These are phyloP conservation scores for Rhimphoctona megacephalus DNA, from an alignment of 2,888 invertebrate genomes.

Conservation along the genomic window DNA sequence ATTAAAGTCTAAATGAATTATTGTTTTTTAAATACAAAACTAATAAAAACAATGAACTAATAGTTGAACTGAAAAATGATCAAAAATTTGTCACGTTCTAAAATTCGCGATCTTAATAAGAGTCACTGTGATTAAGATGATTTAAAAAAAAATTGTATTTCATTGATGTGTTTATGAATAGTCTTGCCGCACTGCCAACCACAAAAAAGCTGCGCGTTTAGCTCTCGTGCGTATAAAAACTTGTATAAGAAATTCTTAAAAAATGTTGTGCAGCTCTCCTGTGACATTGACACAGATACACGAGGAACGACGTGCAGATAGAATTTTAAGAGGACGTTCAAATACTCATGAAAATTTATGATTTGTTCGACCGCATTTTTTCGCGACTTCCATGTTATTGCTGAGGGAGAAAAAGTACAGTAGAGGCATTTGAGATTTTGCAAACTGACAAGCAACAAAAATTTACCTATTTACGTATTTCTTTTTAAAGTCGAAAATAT, in stretches of 20 bases:
- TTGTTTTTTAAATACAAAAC: no score
- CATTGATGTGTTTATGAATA: neutral
- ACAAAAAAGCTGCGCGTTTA: neutral
- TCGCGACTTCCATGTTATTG: neutral
- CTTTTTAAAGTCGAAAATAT: neutral
- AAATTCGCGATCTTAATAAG: neutral
- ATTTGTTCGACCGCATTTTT: slow-evolving; percentile 59
- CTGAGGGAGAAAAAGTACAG: neutral
- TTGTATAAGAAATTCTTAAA: slow-evolving; percentile 46
- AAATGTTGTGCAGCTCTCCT: slow-evolving; percentile 62
- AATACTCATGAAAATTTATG: slow-evolving; percentile 54
- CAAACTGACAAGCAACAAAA: neutral
- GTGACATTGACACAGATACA: slow-evolving; percentile 69
- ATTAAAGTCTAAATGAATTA: no score
- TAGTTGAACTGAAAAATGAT: no score
- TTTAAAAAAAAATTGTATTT: neutral
- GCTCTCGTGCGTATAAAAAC: slow-evolving; percentile 1
- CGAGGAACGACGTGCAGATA: slow-evolving; percentile 36
- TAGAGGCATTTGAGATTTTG: no score
- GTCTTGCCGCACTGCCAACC: neutral
- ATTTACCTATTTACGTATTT: neutral
- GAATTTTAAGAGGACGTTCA: slow-evolving; percentile 11
- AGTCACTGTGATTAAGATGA: neutral
- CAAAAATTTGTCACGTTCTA: no score
- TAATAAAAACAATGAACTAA: no score